A percentile compares a stretch with the other conserved stretches of the same genome.
phyloP scores from a whole-genome alignment of 2,888 invertebrate genomes.

The Drosophila putrida region DNA sequence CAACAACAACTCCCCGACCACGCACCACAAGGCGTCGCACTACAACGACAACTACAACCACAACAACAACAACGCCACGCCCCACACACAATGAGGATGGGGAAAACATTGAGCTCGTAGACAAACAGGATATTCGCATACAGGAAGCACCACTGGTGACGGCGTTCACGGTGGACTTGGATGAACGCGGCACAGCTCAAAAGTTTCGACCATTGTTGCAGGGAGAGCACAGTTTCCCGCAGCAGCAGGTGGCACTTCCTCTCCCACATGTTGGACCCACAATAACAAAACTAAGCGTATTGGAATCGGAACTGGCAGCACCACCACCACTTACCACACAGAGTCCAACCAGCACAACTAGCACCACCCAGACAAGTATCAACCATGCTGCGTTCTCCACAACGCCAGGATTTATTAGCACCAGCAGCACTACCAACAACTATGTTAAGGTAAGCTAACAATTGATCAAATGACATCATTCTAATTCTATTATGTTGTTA shows the following conservation, averaged over 20 bases:
- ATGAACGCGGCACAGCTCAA: constrained; percentile 91
- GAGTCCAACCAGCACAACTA: constrained; percentile 53
- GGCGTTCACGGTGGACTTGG: constrained; percentile 94
- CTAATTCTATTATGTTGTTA: constrained; percentile 4
- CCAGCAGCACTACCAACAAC: constrained; percentile 53
- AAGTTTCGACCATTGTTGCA: constrained; percentile 91
- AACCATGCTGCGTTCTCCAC: constrained; percentile 51
- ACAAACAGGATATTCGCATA: constrained; percentile 91
- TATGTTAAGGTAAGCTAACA: constrained; percentile 64
- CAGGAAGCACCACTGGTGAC: constrained; percentile 93
- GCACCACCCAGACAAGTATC: constrained; percentile 54
- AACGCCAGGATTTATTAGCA: constrained; percentile 61
- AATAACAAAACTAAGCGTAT: constrained; percentile 82
- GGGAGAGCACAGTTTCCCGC: constrained; percentile 37
- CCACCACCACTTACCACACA: constrained; percentile 69
- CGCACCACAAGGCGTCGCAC: constrained; percentile 55
- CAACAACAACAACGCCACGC: constrained; percentile 88
- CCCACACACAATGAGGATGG: constrained; percentile 90
- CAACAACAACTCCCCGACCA: constrained; percentile 84
- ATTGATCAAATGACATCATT: constrained; percentile 13
- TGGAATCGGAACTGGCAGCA: constrained; percentile 65
- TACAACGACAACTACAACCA: constrained; percentile 59
- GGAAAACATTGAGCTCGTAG: constrained; percentile 89
- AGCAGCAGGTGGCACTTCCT: constrained; percentile 37
- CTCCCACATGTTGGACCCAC: constrained; percentile 78